Base-by-base conservation (phyloP, 1,140 invertebrate species). In the Brachionus asplanchnoidis region DNA sequence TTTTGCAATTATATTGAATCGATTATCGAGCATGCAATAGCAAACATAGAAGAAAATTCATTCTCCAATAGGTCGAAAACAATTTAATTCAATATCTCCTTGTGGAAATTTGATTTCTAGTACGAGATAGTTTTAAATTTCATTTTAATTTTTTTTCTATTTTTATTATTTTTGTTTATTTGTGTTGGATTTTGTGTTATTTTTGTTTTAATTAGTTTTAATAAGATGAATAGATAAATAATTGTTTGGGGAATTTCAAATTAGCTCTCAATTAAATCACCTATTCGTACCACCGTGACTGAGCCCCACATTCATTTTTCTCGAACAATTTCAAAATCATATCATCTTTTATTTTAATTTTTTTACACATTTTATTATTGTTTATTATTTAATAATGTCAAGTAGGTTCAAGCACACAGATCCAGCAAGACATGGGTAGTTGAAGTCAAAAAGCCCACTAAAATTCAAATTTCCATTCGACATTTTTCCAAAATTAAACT, bases 1-100 rank as follows among this genome's bases (percentile, higher is more conserved):
- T 42, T 20, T 42, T 73, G 36, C 28, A 73, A 73, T 73, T 73
- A 28, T 32, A 73, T 12, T 40, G 53, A 73, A 42, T 42, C 36
- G 36, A 73, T 42, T 42, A 73, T 73, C 36, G 5, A 73, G 40
- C 68, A 73, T 73, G 68, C 68, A 44, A 73, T 73, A 40, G 11
- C 5, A 73, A 17, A 28, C n/a, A 42, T 42, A 73, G 40, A 40
- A 73, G n/a, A 73, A 73, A 73, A 73, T 42, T 73, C 40, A 73
- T 73, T 73, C 68, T 73, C 68, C 68, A 73, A 73, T 73, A 42
- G 36, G 40, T 73, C 68, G 28, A 40, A 73, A 73, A 73, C 36
- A 73, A 73, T 73, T 68, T 73, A 73, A 73, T 73, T 73, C 40
- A 73, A 73, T 73, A 73, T 73, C 68, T 73, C 68, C 68, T 73